Percentiles rank a stretch among this genome's conserved stretches.
Evolutionary conservation across 2,888 invertebrate genomes (phyloP).

Genomic region (Macrophya alboannulata): DNA sequence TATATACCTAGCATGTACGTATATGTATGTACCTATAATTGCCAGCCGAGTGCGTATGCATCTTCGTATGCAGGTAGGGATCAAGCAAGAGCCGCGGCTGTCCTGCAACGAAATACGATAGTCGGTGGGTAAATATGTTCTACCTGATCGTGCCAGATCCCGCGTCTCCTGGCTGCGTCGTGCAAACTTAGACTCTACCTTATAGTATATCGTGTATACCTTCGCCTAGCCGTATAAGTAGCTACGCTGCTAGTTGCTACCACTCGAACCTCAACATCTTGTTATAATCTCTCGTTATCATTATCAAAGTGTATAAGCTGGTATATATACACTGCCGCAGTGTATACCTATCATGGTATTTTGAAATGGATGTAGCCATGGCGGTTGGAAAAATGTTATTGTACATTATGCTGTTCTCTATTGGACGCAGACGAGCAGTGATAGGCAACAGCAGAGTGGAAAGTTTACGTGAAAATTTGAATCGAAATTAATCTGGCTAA

Average conservation of each 20-base stretch:
- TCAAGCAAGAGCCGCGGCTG: constrained; percentile 54
- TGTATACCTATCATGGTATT: neutral
- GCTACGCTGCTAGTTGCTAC: constrained; percentile 4
- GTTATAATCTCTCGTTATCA: constrained; percentile 50
- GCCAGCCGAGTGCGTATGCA: constrained; percentile 16
- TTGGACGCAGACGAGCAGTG: neutral
- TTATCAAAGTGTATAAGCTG: neutral
- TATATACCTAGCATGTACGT: neutral
- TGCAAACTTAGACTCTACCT: constrained; percentile 59
- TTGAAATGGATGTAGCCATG: neutral
- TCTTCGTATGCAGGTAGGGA: constrained; percentile 38
- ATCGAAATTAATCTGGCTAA: constrained; percentile 54
- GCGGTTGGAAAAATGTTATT: constrained; percentile 1
- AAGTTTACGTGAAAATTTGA: constrained; percentile 50
- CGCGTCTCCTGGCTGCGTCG: constrained; percentile 57
- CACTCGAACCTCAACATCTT: constrained; percentile 47
- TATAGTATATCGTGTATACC: constrained; percentile 30
- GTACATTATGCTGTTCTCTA: neutral
- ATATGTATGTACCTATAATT: neutral
- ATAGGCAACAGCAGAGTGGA: constrained; percentile 2
- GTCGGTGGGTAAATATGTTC: constrained; percentile 57
- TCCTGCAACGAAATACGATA: constrained; percentile 55
- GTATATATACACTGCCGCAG: neutral
- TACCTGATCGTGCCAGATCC: constrained; percentile 58
- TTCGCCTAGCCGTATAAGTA: constrained; percentile 43